These are phyloP conservation scores for Bombylius major DNA, from an alignment of 2,888 invertebrate genomes.

Conservation along the genomic window DNA sequence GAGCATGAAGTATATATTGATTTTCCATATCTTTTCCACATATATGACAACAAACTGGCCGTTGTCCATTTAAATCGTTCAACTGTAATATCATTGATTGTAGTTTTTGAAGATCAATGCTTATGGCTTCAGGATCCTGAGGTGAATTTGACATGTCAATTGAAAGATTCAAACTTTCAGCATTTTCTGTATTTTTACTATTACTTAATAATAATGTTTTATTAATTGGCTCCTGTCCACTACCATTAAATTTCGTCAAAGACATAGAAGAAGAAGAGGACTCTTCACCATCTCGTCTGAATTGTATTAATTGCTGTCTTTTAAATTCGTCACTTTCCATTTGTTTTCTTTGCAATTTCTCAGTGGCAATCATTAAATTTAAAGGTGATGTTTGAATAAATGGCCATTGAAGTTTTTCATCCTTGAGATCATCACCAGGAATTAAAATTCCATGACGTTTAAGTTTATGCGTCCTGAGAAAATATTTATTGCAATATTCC, in stretches of 20 bases:
- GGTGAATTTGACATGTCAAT: neutral
- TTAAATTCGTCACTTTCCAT: neutral
- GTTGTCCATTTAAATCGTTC: conserved; percentile 60
- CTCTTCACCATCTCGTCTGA: neutral
- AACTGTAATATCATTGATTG: conserved; percentile 84
- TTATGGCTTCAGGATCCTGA: conserved; percentile 47
- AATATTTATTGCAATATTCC: conserved; percentile 88
- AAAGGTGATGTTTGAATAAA: conserved; percentile 62
- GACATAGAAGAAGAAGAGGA: neutral
- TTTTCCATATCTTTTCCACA: conserved; percentile 62
- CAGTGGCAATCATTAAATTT: conserved; percentile 52
- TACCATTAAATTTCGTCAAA: neutral
- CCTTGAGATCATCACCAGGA: conserved; percentile 44
- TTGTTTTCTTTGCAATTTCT: conserved; percentile 12
- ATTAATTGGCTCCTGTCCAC: neutral
- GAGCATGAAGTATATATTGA: conserved; percentile 49
- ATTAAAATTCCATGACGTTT: conserved; percentile 78
- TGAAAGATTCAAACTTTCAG: conserved; percentile 4
- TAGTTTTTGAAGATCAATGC: conserved; percentile 74
- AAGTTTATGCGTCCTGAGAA: conserved; percentile 81
- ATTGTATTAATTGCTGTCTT: neutral
- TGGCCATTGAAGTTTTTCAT: conserved; percentile 22
- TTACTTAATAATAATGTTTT: neutral
- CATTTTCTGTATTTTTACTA: neutral
- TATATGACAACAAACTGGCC: conserved; percentile 47